phyloP scores from a whole-genome alignment of 2,113 vertebrate genomes.

The Ailuropoda melanoleuca region DNA sequence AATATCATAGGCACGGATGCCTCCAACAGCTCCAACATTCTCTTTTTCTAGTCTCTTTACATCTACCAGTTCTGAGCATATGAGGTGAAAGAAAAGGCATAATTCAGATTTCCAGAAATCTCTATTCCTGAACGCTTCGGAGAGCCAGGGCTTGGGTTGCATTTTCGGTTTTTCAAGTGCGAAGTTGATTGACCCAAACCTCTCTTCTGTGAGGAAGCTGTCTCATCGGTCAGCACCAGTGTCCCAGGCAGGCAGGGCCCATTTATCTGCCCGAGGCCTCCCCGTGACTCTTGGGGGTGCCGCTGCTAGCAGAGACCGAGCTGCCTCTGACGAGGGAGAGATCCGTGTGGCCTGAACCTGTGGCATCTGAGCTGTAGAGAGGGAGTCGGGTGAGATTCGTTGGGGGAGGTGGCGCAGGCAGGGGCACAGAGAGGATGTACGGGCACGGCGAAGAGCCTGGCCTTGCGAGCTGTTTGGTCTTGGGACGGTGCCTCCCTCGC shows the following conservation, averaged over 20 bases:
- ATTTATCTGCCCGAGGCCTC: neutral
- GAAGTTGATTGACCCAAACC: neutral
- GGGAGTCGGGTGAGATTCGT: neutral
- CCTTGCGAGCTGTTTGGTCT: neutral
- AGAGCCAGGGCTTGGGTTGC: neutral
- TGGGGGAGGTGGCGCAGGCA: neutral
- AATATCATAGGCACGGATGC: neutral
- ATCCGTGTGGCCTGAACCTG: accelerated
- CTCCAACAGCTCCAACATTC: neutral
- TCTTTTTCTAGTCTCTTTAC: neutral
- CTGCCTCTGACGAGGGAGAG: neutral
- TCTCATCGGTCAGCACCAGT: neutral
- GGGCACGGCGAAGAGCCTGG: neutral
- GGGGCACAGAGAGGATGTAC: neutral
- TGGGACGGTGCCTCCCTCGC: neutral
- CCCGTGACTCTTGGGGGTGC: neutral
- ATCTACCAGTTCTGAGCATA: neutral
- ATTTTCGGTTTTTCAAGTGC: neutral
- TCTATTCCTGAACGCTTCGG: neutral
- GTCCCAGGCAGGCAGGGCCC: neutral
- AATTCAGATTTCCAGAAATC: neutral
- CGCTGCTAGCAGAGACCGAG: neutral
- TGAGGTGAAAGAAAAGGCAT: neutral
- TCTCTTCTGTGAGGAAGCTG: neutral
- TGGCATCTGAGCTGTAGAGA: neutral